Evolutionary conservation across 2,113 vertebrate genomes (phyloP).

Genomic region (Dunckerocampus dactyliophorus): DNA sequence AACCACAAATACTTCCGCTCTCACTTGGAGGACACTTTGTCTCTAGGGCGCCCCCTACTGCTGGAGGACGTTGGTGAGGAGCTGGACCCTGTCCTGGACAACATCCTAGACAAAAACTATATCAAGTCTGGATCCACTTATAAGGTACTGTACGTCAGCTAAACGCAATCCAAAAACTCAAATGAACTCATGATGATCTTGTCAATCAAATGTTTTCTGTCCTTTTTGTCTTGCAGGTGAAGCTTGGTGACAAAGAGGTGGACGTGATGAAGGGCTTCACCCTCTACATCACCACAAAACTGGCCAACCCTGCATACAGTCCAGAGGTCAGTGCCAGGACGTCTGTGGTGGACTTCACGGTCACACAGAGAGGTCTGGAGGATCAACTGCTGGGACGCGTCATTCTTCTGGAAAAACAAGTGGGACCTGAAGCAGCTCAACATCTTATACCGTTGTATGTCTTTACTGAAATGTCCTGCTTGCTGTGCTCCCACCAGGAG

Average conservation of each 20-base stretch:
- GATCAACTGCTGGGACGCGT: slow-evolving; percentile 93
- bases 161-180: neutral
- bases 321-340: slow-evolving; percentile 91
- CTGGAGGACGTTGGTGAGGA: slow-evolving; percentile 84
- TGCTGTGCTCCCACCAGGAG: slow-evolving; percentile 70
- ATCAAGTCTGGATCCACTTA: slow-evolving; percentile 79
- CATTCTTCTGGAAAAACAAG: slow-evolving; percentile 94
- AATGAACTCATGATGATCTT: too few species aligned
- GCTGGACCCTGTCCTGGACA: slow-evolving; percentile 80
- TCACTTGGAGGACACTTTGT: slow-evolving; percentile 78
- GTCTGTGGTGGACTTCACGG: slow-evolving; percentile 92
- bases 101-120: slow-evolving; percentile 85
- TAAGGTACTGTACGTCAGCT: slow-evolving; percentile 62
- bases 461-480: too few species aligned
- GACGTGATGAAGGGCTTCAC: slow-evolving; percentile 88
- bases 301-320: slow-evolving; percentile 88
- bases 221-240: slow-evolving; percentile 76
- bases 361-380: slow-evolving; percentile 92
- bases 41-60: slow-evolving; percentile 78
- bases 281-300: slow-evolving; percentile 90
- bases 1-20: slow-evolving; percentile 82
- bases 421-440: slow-evolving; percentile 34
- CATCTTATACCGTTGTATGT: neutral
- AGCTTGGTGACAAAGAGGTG: slow-evolving; percentile 92
- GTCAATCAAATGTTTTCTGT: too few species aligned